phyloP scores from a whole-genome alignment of 2,113 vertebrate genomes.

The Neolamprologus variostigma region DNA sequence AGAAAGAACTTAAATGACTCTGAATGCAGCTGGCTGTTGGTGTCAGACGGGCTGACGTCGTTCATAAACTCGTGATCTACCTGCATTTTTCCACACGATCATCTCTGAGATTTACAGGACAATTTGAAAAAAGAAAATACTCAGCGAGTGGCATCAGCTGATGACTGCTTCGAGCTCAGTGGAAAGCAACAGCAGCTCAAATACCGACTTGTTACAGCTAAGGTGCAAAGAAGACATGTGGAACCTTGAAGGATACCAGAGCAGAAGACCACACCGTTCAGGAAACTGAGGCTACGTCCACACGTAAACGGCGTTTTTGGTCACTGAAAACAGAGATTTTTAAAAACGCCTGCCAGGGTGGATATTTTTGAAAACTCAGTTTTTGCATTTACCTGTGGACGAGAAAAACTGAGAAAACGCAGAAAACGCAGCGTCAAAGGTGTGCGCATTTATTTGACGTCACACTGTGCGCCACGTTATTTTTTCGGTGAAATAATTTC shows the following conservation, averaged over 20 bases:
- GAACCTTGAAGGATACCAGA: neutral
- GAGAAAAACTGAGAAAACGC: no score
- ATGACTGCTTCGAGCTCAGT: neutral
- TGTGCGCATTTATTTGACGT: no score
- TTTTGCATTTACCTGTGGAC: no score
- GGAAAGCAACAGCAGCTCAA: neutral
- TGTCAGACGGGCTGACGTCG: neutral
- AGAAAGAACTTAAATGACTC: neutral
- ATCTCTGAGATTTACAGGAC: fast-evolving
- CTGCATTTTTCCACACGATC: neutral
- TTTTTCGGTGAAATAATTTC: no score
- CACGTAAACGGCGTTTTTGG: no score
- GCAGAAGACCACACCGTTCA: neutral
- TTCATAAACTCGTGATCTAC: neutral
- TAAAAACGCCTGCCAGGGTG: no score
- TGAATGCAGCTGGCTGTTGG: neutral
- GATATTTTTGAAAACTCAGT: no score
- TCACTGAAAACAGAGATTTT: no score
- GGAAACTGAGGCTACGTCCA: neutral
- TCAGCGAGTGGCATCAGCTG: neutral
- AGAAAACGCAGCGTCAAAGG: no score
- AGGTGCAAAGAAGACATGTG: neutral
- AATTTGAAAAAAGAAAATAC: neutral
- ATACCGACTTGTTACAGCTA: fast-evolving
- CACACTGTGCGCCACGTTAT: no score